Evolutionary conservation across 2,113 vertebrate genomes (phyloP).

Genomic region (Etheostoma cragini): DNA sequence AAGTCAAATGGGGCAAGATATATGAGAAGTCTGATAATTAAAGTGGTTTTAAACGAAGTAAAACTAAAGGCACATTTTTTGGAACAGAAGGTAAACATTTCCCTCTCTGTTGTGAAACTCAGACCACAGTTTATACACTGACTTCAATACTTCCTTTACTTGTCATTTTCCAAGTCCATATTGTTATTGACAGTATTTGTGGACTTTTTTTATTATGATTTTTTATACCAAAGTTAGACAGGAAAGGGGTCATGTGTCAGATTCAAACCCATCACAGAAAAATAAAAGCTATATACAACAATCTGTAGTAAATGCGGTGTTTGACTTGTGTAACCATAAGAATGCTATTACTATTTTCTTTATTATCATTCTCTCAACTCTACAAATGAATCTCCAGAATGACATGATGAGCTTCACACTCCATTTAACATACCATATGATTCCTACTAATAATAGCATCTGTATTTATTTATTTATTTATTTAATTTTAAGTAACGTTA

Average conservation of each 20-base stretch:
- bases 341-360: too few relatives aligned
- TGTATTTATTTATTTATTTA: neutral
- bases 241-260: too few relatives aligned
- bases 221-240: too few relatives aligned
- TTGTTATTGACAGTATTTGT: neutral
- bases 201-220: too few relatives aligned
- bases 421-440: neutral
- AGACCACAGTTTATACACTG: neutral
- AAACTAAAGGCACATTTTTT: neutral
- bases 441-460: neutral
- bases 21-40: neutral
- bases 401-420: neutral
- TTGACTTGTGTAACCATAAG: neutral
- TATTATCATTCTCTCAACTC: neutral
- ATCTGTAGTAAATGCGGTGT: neutral
- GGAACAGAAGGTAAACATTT: neutral
- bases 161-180: neutral
- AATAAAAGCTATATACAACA: neutral
- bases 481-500: too few relatives aligned
- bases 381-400: neutral
- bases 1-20: neutral
- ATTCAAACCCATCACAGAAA: neutral
- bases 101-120: neutral
- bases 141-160: neutral
- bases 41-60: neutral